Conservation (phyloP, 2,888 invertebrate species). For the Ashinkailepas kermadecensis region DNA sequence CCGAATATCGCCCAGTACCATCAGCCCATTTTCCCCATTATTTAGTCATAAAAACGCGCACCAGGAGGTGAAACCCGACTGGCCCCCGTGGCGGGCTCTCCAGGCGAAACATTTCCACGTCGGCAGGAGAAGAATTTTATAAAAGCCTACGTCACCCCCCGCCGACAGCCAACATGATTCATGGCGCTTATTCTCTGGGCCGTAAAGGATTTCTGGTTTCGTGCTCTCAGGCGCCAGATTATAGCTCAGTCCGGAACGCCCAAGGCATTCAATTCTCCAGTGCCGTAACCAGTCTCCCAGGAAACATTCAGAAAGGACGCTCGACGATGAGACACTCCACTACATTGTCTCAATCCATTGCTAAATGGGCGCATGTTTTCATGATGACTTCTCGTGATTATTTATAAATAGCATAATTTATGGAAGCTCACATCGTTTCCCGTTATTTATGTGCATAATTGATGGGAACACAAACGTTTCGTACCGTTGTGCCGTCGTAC, state of each 20-base stretch:
- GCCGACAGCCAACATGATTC: background rate
- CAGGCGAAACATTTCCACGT: background rate
- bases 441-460: no score
- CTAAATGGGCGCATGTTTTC: no score
- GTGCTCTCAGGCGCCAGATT: background rate
- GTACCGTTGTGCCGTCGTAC: no score
- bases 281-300: background rate
- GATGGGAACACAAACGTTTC: no score
- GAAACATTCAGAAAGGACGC: no score
- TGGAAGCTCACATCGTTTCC: no score
- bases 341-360: no score
- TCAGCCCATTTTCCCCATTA: background rate
- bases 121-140: slow-evolving; percentile 13
- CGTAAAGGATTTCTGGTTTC: slow-evolving; percentile 1
- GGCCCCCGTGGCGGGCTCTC: background rate
- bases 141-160: slow-evolving; percentile 4
- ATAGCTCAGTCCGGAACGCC: background rate
- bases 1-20: no score
- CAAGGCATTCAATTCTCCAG: background rate
- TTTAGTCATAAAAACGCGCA: slow-evolving; percentile 19
- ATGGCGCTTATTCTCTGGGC: background rate
- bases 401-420: no score
- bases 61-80: background rate
- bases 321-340: no score
- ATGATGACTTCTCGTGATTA: no score